Percentiles rank a stretch among this genome's conserved stretches.
phyloP scores from a whole-genome alignment of 1,140 invertebrate species.

The Samia ricini region DNA sequence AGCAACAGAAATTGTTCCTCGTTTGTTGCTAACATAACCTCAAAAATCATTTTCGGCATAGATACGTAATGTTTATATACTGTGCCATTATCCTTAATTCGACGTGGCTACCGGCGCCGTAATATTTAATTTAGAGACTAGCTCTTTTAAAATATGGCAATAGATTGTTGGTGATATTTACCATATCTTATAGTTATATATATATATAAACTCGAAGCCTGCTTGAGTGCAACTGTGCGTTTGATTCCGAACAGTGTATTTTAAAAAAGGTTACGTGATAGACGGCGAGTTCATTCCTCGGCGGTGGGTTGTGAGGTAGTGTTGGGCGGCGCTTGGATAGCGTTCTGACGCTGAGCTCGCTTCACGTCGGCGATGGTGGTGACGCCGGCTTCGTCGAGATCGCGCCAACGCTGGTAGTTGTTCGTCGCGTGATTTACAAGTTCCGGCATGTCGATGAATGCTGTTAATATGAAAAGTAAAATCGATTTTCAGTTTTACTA shows the following conservation, averaged over 20 bases:
- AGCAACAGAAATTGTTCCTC: neutral
- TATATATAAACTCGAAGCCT: neutral
- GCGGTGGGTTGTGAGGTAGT: slow-evolving; percentile 32
- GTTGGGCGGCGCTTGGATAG: slow-evolving; percentile 22
- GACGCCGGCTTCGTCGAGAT: slow-evolving; percentile 85
- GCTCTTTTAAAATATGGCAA: neutral
- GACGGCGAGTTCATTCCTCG: slow-evolving; percentile 33
- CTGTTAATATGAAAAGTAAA: slow-evolving; percentile 76
- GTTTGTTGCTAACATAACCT: neutral
- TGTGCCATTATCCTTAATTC: neutral
- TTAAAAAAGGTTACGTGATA: neutral
- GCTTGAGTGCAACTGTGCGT: neutral
- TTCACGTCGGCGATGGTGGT: slow-evolving; percentile 83
- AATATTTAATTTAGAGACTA: neutral
- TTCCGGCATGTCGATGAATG: slow-evolving; percentile 95
- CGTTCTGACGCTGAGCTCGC: slow-evolving; percentile 43
- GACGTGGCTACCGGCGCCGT: neutral
- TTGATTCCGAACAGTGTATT: neutral
- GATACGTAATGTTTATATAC: neutral
- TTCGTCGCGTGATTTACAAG: slow-evolving; percentile 88
- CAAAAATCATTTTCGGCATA: neutral
- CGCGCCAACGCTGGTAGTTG: slow-evolving; percentile 96
- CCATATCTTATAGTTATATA: neutral
- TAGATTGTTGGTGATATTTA: neutral
- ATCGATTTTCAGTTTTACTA: neutral